These are phyloP conservation scores for Psittacula derbiana DNA, from an alignment of 2,797 vertebrate genomes.

Conservation along the genomic window DNA sequence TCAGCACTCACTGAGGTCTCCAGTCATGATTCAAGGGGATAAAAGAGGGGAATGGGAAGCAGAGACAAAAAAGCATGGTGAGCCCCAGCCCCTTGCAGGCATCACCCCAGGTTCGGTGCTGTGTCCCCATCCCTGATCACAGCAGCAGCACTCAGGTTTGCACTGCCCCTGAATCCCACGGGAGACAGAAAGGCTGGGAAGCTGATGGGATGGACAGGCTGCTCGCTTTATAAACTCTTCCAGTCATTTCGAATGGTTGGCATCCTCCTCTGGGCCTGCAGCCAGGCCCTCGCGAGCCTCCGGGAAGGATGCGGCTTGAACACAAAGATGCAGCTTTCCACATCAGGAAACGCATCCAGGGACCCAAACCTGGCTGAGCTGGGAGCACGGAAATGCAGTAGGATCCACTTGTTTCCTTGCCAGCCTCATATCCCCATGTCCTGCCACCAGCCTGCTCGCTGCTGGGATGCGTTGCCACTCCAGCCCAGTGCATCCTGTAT, in stretches of 20 bases:
- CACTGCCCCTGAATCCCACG: neutral
- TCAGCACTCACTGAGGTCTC: fast-evolving
- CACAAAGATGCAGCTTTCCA: neutral
- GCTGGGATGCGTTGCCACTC: fast-evolving
- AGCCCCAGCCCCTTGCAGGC: neutral
- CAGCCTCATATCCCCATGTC: fast-evolving
- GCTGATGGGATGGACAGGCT: neutral
- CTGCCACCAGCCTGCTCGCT: neutral
- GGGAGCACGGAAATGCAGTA: fast-evolving
- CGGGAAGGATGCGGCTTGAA: constrained; percentile 9
- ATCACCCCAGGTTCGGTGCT: fast-evolving
- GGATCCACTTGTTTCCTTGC: neutral
- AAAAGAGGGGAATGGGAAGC: neutral
- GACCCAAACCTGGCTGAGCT: neutral
- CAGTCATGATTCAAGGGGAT: neutral
- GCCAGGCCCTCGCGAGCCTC: neutral
- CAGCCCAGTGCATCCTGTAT: fast-evolving
- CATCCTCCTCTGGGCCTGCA: neutral
- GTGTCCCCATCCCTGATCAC: fast-evolving
- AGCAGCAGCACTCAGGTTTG: neutral
- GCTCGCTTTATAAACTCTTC: neutral
- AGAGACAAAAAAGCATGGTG: neutral
- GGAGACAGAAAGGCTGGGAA: neutral
- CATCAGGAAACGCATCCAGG: neutral
- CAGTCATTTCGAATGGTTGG: constrained; percentile 20